Evolutionary conservation across 2,797 vertebrate genomes (phyloP).

Genomic region (Chrysocyon brachyurus): DNA sequence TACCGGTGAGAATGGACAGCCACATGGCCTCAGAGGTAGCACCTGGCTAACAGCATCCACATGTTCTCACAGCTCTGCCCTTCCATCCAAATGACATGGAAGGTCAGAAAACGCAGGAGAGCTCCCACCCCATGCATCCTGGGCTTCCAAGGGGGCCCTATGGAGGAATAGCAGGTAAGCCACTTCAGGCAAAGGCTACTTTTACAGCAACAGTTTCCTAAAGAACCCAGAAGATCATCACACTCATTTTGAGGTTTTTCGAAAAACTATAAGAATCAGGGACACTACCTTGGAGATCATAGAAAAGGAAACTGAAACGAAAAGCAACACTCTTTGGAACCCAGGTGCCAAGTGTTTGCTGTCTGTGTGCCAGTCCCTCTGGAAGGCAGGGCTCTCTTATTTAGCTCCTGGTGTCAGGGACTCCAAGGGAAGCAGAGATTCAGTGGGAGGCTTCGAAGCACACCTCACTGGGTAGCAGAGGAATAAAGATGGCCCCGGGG

Average conservation of each 20-base stretch:
- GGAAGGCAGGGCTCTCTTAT: background rate
- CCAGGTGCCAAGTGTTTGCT: accelerated
- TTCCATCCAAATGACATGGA: background rate
- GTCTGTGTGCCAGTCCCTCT: background rate
- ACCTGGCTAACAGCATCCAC: accelerated
- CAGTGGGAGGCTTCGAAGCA: background rate
- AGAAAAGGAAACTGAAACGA: background rate
- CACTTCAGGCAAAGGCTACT: background rate
- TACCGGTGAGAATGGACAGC: accelerated
- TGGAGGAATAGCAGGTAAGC: accelerated
- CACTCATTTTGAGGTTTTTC: background rate
- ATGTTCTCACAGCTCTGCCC: no score
- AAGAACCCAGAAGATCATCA: background rate
- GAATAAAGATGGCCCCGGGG: accelerated
- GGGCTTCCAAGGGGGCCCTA: no score
- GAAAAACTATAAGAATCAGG: background rate
- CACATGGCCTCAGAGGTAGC: background rate
- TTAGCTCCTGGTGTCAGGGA: background rate
- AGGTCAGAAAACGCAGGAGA: background rate
- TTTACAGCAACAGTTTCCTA: no score
- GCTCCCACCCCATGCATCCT: background rate
- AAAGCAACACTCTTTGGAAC: background rate
- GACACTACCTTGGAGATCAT: background rate
- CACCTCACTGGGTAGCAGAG: accelerated
- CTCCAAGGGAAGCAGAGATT: background rate